Percentiles rank a stretch among this genome's conserved stretches.
These are phyloP conservation scores for Pseudanteris insignis DNA, from an alignment of 2,888 invertebrate genomes.

Conservation along the genomic window DNA sequence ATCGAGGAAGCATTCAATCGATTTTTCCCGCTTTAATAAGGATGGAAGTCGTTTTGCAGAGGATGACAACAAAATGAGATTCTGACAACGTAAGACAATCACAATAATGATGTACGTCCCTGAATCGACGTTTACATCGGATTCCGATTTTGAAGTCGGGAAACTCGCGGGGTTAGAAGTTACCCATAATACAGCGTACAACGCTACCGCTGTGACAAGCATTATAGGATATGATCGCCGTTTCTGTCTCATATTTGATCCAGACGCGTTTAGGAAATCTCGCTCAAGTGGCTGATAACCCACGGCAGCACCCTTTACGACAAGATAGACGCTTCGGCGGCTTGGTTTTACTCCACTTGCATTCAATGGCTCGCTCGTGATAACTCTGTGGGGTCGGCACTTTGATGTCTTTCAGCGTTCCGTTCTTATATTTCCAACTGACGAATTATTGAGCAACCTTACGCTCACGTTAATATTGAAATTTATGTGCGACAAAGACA, in stretches of 20 bases:
- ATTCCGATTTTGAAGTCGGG: slow-evolving; percentile 29
- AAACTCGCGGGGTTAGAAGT: slow-evolving; percentile 35
- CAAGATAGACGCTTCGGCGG: slow-evolving; percentile 41
- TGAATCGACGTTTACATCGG: slow-evolving; percentile 30
- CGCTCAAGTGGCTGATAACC: slow-evolving; percentile 47
- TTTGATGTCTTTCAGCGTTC: slow-evolving; percentile 41
- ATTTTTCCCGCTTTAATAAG: slow-evolving; percentile 6
- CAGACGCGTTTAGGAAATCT: slow-evolving; percentile 45
- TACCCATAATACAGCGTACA: slow-evolving; percentile 23
- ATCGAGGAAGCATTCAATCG: slow-evolving; percentile 3
- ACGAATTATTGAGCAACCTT: slow-evolving; percentile 33
- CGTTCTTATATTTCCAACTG: slow-evolving; percentile 24
- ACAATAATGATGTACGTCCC: slow-evolving; percentile 42
- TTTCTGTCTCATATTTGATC: slow-evolving; percentile 31
- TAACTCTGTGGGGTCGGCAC: slow-evolving; percentile 31
- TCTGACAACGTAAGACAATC: slow-evolving; percentile 14
- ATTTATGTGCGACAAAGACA: slow-evolving; percentile 34
- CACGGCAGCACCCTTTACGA: slow-evolving; percentile 40
- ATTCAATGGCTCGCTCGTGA: slow-evolving; percentile 31
- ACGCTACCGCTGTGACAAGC: slow-evolving; percentile 23
- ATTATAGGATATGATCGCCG: slow-evolving; percentile 41
- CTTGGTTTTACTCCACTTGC: slow-evolving; percentile 26
- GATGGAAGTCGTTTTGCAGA: slow-evolving; percentile 2
- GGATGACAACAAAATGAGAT: slow-evolving; percentile 9
- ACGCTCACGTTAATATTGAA: slow-evolving; percentile 34